Base-by-base conservation (phyloP, 2,113 vertebrate genomes). In the Mesocricetus auratus region DNA sequence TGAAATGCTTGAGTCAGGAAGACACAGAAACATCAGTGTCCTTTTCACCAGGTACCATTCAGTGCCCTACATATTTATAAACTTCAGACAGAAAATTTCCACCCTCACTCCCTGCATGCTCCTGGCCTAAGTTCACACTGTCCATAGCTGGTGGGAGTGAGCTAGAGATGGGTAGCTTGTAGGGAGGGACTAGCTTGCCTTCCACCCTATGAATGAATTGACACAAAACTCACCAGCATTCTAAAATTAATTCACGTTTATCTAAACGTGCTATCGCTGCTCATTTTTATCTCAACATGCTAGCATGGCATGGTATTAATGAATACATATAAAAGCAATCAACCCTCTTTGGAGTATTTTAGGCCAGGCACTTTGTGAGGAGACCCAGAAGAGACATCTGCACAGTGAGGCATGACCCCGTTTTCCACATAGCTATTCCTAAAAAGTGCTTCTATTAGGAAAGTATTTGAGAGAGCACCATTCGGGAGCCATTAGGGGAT, bases 401-500 rank as follows among this genome's bases (percentile, higher is more conserved):
- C 9, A 33, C 60, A 86, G 42, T 66, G 62, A 86, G 19, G 83
- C 83, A 36, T 66, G 60, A 66, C 62, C 42, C 50, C 19, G 26
- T 36, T 69, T 45, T 86, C 31, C 64, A 15, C 45, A 69, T n/a
- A 86, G 64, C 56, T 85, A 45, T 60, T 47, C 50, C 64, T 60
- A 56, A 73, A 91, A 74, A 74, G 16, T 58, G 36, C 73, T 81
- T 86, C 69, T 81, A 92, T 95, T 89, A 68, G 85, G 21, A 33
- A 50, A 50, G 16, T 17, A 0, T 36, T 66, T 66, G 56, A 66
- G 87, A 94, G 22, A 36, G 58, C 50, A 58, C 62, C 66, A 3
- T 79, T 68, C 69, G 62, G 90, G 94, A 86, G 74, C n/a, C 36
- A 58, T 92, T 7, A 77, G n/a, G 50, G 22, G 86, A 86, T 47